Percentiles rank a stretch among this genome's conserved stretches.
These are phyloP conservation scores for Mechanitis messenoides DNA, from an alignment of 2,888 invertebrate species.

Conservation along the genomic window DNA sequence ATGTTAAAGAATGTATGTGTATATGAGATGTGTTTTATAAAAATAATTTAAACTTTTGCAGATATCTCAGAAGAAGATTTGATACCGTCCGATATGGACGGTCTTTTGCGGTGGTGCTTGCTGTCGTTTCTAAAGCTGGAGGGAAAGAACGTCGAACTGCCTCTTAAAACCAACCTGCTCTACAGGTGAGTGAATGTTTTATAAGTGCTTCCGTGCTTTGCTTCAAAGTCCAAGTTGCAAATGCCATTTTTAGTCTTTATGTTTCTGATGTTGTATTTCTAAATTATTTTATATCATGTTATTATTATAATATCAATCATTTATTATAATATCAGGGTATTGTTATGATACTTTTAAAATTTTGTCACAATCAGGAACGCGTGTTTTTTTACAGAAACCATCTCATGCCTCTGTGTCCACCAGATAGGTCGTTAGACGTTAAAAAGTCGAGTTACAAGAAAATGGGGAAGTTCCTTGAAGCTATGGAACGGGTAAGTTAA, in stretches of 20 bases:
- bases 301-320: too few species aligned
- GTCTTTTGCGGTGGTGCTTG: constrained; percentile 84
- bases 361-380: not conserved
- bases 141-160: constrained; percentile 82
- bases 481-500: constrained; percentile 79
- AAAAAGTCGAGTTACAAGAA: constrained; percentile 94
- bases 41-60: constrained; percentile 17
- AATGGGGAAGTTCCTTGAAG: constrained; percentile 87
- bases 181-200: constrained; percentile 71
- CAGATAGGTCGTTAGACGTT: constrained; percentile 83
- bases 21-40: not conserved
- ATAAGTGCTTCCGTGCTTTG: too few species aligned
- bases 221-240: too few species aligned
- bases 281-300: too few species aligned
- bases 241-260: too few species aligned
- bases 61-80: constrained; percentile 40
- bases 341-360: too few species aligned
- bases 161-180: constrained; percentile 88
- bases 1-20: not conserved
- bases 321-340: too few species aligned
- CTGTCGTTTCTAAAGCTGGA: constrained; percentile 86
- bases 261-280: too few species aligned
- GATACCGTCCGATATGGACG: constrained; percentile 80
- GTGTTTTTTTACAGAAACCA: constrained; percentile 68
- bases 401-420: constrained; percentile 82